Evolutionary conservation across 2,113 vertebrate genomes (phyloP), one percentile per base, ranked within the genome.

Genomic region (Colaptes auratus): DNA sequence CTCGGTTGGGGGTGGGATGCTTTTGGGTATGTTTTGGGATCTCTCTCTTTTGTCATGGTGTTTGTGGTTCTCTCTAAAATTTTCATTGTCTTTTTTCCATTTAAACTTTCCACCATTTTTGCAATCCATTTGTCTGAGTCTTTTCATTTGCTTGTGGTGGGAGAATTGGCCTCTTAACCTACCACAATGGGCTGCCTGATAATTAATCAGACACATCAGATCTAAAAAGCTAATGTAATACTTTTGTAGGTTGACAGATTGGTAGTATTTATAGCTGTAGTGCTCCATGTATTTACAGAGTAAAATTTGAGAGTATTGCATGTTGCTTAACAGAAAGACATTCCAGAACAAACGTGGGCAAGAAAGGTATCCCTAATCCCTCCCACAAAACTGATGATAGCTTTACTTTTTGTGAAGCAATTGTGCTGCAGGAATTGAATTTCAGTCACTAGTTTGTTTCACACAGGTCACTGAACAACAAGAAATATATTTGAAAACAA

Each of bases 401-500:
- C 44, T 79, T 42, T 70, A 73, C 15, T 65, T 87, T 86, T 76
- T 90, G 74, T 75, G 33, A 31, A 93, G 35, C 36, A 92, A 33
- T 48, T 70, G 61, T 69, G n/a, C 36, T 50, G 13, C 28, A 66
- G 16, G n/a, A 87, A 94, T 86, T 84, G 81, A 84, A 85, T 89
- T 90, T 82, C 81, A 46, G 12, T 7, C 19, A 53, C 53, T 36
- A 12, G 30, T 65, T 92, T 82, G 16, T 82, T 96, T 92, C 64
- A 76, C 30, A 66, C 55, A 90, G 81, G 59, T 87, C 74, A 79
- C 78, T 87, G 81, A 95, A 89, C 66, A 79, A 59, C 50, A 78
- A 87, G 88, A 90, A 89, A 25, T 24, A 39, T 27, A 52, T 87
- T 73, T 72, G 77, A 79, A 93, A 94, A 93, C 30, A 75, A 87